Evolutionary conservation across 2,797 vertebrate genomes (phyloP).

Genomic region (Thamnophis elegans): DNA sequence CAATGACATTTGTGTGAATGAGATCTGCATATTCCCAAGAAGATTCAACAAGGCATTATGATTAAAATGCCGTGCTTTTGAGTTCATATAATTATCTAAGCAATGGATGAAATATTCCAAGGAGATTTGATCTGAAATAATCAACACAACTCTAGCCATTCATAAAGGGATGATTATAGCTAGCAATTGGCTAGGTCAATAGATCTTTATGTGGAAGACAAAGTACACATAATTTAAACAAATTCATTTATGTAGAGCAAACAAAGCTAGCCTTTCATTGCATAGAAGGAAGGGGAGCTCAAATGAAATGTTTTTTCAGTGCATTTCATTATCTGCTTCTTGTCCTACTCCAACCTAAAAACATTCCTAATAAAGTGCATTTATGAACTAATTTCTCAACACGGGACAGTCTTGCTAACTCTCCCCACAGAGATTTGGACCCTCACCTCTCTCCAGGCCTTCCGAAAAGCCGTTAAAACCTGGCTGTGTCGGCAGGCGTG

Average conservation of each 20-base stretch:
- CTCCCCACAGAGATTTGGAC: too few species aligned
- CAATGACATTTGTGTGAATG: background rate
- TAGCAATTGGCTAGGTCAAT: background rate
- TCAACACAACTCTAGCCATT: background rate
- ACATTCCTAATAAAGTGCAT: background rate
- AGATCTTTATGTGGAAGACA: background rate
- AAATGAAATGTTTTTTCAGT: background rate
- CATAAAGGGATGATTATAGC: background rate
- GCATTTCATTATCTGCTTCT: background rate
- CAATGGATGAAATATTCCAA: background rate
- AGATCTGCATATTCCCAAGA: background rate
- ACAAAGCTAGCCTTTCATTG: background rate
- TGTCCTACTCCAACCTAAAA: background rate
- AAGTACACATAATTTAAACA: background rate
- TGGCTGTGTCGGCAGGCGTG: too few species aligned
- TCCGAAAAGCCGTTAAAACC: too few species aligned
- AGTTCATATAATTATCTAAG: background rate
- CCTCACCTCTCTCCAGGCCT: too few species aligned
- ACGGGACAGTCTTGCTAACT: background rate
- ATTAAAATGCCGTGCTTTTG: background rate
- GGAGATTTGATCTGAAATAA: background rate
- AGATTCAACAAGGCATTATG: background rate
- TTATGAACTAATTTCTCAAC: background rate
- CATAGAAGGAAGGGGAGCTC: background rate
- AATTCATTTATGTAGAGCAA: background rate